These are phyloP conservation scores for Euplagia quadripunctaria DNA, from an alignment of 2,888 invertebrate genomes.

Conservation along the genomic window DNA sequence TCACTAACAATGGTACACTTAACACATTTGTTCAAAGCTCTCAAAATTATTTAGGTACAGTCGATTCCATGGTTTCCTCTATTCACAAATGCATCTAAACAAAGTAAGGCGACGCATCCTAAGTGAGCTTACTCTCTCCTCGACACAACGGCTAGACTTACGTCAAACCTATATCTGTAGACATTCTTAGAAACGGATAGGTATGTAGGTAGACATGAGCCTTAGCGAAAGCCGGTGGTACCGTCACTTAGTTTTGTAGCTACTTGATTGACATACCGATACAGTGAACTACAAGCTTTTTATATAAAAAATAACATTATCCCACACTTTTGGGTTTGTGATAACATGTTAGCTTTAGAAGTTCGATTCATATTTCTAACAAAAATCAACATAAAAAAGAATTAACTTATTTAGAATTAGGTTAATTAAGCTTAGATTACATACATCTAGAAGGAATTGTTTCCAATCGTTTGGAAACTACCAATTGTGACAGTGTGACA, in stretches of 20 bases:
- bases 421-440: too few relatives aligned
- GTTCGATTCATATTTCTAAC: too few relatives aligned
- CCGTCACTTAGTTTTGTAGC: background rate
- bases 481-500: too few relatives aligned
- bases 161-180: slow-evolving; percentile 51
- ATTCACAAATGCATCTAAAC: slow-evolving; percentile 73
- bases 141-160: slow-evolving; percentile 37
- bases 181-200: slow-evolving; percentile 43
- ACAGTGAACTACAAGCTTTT: background rate
- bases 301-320: background rate
- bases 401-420: too few relatives aligned
- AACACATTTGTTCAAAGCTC: too few relatives aligned
- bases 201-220: background rate
- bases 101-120: slow-evolving; percentile 71
- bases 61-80: slow-evolving; percentile 56
- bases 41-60: background rate
- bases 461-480: too few relatives aligned
- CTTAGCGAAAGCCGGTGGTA: slow-evolving; percentile 8
- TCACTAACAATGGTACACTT: too few relatives aligned
- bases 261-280: background rate
- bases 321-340: background rate
- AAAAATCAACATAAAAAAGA: too few relatives aligned
- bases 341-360: too few relatives aligned
- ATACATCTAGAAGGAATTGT: too few relatives aligned
- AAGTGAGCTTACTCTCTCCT: slow-evolving; percentile 71